A percentile compares a stretch with the other conserved stretches of the same genome.
Conservation (phyloP, 2,888 invertebrate genomes). For the Dicranocentrus wangi region DNA sequence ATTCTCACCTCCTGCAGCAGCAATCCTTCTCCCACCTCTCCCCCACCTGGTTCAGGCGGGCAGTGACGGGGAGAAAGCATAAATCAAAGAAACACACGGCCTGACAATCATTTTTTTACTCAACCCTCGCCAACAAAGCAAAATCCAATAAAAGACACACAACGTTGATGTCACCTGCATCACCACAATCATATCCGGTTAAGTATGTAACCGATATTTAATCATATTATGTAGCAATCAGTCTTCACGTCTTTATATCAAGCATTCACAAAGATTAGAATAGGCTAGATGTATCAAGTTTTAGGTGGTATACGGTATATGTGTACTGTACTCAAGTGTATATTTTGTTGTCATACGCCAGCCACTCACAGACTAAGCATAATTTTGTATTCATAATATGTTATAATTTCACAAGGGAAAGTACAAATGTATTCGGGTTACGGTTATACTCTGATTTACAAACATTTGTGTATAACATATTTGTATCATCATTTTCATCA, state of each 20-base stretch:
- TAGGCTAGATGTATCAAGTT: no score
- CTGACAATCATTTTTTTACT: not conserved
- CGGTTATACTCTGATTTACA: not conserved
- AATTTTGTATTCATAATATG: no score
- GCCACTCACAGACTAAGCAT: no score
- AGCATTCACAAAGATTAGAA: not conserved
- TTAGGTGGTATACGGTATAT: no score
- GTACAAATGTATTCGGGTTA: slow-evolving; percentile 6
- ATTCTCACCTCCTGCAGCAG: not conserved
- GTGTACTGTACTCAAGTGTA: no score
- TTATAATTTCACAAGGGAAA: not conserved
- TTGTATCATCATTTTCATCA: slow-evolving; percentile 55
- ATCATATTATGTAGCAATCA: slow-evolving; percentile 16
- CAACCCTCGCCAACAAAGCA: no score
- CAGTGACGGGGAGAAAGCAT: not conserved
- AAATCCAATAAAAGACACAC: no score
- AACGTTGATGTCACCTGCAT: slow-evolving; percentile 32
- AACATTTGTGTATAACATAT: slow-evolving; percentile 22
- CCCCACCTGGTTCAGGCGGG: not conserved
- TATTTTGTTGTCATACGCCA: no score
- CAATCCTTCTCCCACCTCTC: not conserved
- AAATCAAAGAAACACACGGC: slow-evolving; percentile 26
- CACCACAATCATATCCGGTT: not conserved
- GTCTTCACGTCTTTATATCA: slow-evolving; percentile 15
- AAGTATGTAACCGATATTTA: not conserved